A percentile compares a stretch with the other conserved stretches of the same genome.
Evolutionary conservation across 2,888 invertebrate genomes (phyloP).

Genomic region (Drosophila ezoana): DNA sequence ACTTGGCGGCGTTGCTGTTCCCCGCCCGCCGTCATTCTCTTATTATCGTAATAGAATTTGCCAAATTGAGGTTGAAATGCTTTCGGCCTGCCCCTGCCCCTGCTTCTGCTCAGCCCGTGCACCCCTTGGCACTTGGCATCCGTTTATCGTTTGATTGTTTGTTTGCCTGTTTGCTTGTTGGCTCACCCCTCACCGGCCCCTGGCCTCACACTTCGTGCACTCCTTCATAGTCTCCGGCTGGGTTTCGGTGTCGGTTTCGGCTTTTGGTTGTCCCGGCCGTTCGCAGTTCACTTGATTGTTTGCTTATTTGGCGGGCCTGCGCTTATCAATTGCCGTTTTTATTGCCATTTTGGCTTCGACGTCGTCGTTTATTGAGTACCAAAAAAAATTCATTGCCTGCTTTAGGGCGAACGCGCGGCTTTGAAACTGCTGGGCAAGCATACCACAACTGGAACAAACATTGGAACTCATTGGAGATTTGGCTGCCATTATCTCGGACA

Average conservation of each 20-base stretch:
- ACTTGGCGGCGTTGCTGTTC: constrained; percentile 40
- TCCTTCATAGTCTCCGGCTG: constrained; percentile 24
- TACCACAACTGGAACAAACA: constrained; percentile 5
- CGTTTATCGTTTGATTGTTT: constrained; percentile 80
- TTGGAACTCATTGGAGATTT: constrained; percentile 37
- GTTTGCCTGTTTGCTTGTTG: constrained; percentile 66
- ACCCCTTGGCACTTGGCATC: constrained; percentile 66
- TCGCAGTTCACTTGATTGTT: constrained; percentile 66
- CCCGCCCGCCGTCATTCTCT: constrained; percentile 51
- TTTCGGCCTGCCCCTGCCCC: constrained; percentile 44
- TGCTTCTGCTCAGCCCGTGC: neutral
- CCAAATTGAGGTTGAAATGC: constrained; percentile 84
- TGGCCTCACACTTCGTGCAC: constrained; percentile 4
- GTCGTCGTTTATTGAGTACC: constrained; percentile 66
- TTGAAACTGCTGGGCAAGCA: constrained; percentile 49
- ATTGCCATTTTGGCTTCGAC: constrained; percentile 72
- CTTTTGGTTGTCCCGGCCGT: constrained; percentile 23
- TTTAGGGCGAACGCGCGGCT: constrained; percentile 47
- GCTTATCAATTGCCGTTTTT: constrained; percentile 80
- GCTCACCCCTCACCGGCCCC: constrained; percentile 7
- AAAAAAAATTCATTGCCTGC: constrained; percentile 60
- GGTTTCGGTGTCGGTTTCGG: constrained; percentile 28
- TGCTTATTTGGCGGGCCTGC: constrained; percentile 70
- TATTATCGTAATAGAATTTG: constrained; percentile 83
- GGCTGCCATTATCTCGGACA: constrained; percentile 29